Evolutionary conservation across 2,797 vertebrate species (phyloP), one percentile per base, ranked within the genome.

Genomic region (Xerus rutilus): DNA sequence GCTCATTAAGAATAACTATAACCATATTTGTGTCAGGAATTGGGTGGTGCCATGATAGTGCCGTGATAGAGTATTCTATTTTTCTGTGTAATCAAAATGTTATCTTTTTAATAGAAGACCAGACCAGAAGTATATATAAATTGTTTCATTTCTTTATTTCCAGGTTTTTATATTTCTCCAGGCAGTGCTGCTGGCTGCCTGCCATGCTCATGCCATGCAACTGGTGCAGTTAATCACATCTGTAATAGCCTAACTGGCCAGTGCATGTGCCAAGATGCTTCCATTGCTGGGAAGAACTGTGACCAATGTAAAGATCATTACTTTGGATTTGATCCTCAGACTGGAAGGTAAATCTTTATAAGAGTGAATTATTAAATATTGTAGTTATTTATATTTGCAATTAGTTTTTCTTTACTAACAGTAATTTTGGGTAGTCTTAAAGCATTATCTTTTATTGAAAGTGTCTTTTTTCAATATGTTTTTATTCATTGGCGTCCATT

Each of bases 311-410:
- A 78, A 82, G 98, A 99, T 57, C 97, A 96, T 95, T 99, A 99
- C 98, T 99, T 99, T 96, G 99, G 99, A 95, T 99, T 99, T 97
- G 98, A 99, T 96, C 98, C 98, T 87, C 98, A 98, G 86, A 96
- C 98, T 67, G 99, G 99, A 98, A 99, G 99, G 99, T 99, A 97
- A 95, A 62, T 62, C 21, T 57, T 72, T 67, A 15, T 20, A 54
- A 64, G 17, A 43, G 47, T 72, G 45, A 64, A 59, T 91, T 73
- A 77, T 93, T 43, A 84, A 89, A 52, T 52, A 20, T 43, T 70
- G 35, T 59, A 25, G 70, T 28, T 18, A 45, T 54, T 89, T 88
- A 13, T 59, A 21, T 65, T 85, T 87, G 7, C 8, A 35, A 14
- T 79, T 39, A 32, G 20, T 59, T 45, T 62, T 28, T 52, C 6